phyloP scores from a whole-genome alignment of 2,888 invertebrate genomes.

The Pristionchus japonicus region DNA sequence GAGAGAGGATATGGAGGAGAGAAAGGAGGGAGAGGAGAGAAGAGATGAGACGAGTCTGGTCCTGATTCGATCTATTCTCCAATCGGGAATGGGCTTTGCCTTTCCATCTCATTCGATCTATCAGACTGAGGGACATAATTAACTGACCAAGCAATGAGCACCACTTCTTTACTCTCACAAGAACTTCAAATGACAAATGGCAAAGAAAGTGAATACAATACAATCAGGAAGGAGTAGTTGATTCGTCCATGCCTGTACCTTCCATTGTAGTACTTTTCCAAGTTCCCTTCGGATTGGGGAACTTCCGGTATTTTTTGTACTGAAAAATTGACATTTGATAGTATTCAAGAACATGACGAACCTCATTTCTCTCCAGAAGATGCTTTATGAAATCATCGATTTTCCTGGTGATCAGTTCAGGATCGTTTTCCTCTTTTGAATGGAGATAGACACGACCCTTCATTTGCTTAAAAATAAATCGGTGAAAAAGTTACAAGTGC shows the following conservation, averaged over 20 bases:
- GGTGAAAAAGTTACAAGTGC: too few relatives aligned
- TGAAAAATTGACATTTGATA: too few relatives aligned
- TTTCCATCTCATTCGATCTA: constrained; percentile 16
- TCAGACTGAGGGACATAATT: constrained; percentile 20
- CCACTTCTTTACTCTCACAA: neutral
- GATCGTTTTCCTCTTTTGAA: neutral
- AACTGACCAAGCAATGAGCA: constrained; percentile 7
- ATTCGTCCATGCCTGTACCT: neutral
- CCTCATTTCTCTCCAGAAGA: neutral
- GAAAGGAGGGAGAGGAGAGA: neutral
- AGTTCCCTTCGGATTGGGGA: neutral
- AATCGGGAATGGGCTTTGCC: constrained; percentile 31
- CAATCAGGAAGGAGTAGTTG: neutral
- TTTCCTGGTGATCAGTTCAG: neutral
- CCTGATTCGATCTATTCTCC: constrained; percentile 40
- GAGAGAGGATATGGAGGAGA: constrained; percentile 8
- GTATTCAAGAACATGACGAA: too few relatives aligned
- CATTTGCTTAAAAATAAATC: neutral
- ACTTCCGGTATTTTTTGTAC: constrained; percentile 2
- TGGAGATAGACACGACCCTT: constrained; percentile 13
- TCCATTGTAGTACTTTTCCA: neutral
- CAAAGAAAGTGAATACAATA: neutral
- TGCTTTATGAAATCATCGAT: constrained; percentile 39
- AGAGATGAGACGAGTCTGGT: neutral
- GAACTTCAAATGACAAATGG: neutral